These are phyloP conservation scores for Gopherus evgoodei DNA, from an alignment of 2,113 vertebrate species.

Conservation along the genomic window DNA sequence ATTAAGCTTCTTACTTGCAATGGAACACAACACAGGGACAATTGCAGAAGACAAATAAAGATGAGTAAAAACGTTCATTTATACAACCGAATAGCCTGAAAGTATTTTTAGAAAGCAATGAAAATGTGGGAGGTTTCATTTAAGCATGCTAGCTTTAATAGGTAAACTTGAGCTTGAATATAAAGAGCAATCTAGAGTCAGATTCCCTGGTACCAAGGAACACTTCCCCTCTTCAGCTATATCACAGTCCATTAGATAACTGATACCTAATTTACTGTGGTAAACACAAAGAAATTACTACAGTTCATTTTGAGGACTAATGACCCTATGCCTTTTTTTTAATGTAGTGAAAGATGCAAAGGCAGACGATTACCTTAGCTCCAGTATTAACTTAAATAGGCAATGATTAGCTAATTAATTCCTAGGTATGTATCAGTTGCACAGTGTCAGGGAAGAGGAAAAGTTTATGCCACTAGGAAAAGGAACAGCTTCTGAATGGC, in stretches of 20 bases:
- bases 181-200: background rate
- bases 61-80: background rate
- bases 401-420: background rate
- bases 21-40: constrained; percentile 16
- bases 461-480: background rate
- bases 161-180: background rate
- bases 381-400: background rate
- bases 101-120: background rate
- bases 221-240: background rate
- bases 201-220: background rate
- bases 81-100: background rate
- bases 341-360: background rate
- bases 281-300: background rate
- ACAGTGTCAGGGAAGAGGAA: background rate
- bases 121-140: background rate
- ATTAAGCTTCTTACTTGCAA: constrained; percentile 18
- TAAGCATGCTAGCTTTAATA: background rate
- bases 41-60: constrained; percentile 31
- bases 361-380: background rate
- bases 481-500: fast-evolving
- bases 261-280: background rate
- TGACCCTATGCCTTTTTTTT: background rate
- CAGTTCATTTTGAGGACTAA: background rate
- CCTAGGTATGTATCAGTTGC: background rate
- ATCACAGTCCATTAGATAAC: background rate